Conservation (phyloP, 2,113 vertebrate genomes). For the Bubalus kerabau region DNA sequence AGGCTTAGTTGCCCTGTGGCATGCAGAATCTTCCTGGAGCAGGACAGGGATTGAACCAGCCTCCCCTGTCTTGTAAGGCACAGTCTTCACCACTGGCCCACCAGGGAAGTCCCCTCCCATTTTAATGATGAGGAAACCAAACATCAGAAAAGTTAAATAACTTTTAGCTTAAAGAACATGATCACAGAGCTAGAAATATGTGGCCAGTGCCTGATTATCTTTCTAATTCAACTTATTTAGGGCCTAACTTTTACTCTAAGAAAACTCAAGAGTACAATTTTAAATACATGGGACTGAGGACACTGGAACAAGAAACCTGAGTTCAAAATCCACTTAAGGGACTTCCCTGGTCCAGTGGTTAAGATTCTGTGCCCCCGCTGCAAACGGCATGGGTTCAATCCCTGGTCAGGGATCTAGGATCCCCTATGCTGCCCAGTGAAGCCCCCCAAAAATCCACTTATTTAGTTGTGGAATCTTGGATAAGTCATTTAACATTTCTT, state of each 20-base stretch:
- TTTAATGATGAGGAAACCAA: background rate
- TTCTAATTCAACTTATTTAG: background rate
- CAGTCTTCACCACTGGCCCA: background rate
- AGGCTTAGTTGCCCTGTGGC: background rate
- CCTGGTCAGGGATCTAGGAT: background rate
- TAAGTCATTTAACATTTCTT: background rate
- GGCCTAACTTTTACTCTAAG: background rate
- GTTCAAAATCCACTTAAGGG: background rate
- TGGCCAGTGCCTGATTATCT: background rate
- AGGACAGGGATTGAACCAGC: background rate
- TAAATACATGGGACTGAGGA: background rate
- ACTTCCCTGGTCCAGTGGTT: background rate
- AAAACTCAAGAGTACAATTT: background rate
- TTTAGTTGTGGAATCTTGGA: background rate
- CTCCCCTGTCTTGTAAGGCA: background rate
- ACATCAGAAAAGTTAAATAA: background rate
- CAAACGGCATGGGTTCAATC: background rate
- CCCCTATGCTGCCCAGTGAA: background rate
- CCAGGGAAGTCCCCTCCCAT: background rate
- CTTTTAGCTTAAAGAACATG: background rate
- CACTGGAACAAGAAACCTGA: background rate
- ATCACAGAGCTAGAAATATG: background rate
- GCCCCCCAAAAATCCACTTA: background rate
- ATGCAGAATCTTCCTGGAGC: background rate
- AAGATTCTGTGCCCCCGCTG: background rate